Evolutionary conservation across 2,797 vertebrate genomes (phyloP).

Genomic region (Squalus acanthias): DNA sequence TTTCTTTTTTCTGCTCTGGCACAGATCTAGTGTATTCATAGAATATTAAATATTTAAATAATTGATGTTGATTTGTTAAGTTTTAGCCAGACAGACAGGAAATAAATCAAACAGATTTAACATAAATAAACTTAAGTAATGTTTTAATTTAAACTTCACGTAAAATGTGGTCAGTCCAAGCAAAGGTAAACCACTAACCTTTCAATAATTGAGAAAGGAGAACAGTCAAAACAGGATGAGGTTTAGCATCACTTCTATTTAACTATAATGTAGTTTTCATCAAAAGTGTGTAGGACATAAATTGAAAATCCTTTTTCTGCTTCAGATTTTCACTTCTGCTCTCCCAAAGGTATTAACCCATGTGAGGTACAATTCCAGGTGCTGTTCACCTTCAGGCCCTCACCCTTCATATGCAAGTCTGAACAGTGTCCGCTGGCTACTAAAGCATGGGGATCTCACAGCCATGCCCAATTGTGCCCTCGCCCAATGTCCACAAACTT

Average conservation of each 20-base stretch:
- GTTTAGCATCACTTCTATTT: neutral
- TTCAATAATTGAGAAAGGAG: neutral
- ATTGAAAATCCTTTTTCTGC: neutral
- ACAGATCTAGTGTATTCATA: neutral
- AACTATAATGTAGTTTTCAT: neutral
- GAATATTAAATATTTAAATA: neutral
- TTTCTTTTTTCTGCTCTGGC: neutral
- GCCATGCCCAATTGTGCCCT: neutral
- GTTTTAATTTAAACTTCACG: neutral
- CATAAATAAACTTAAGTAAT: neutral
- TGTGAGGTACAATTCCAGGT: neutral
- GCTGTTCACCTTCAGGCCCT: neutral
- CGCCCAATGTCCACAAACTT: neutral
- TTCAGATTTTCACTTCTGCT: conserved; percentile 9
- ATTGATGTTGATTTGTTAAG: neutral
- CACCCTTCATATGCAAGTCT: neutral
- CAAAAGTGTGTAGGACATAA: neutral
- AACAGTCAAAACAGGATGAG: conserved; percentile 16
- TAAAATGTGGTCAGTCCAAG: neutral
- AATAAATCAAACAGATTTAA: neutral
- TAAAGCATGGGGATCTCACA: neutral
- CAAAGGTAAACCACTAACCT: neutral
- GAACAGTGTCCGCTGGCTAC: too few relatives aligned
- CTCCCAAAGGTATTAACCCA: neutral
- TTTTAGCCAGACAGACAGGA: neutral